Evolutionary conservation across 2,888 invertebrate species (phyloP).

Genomic region (Drosophila birchii): DNA sequence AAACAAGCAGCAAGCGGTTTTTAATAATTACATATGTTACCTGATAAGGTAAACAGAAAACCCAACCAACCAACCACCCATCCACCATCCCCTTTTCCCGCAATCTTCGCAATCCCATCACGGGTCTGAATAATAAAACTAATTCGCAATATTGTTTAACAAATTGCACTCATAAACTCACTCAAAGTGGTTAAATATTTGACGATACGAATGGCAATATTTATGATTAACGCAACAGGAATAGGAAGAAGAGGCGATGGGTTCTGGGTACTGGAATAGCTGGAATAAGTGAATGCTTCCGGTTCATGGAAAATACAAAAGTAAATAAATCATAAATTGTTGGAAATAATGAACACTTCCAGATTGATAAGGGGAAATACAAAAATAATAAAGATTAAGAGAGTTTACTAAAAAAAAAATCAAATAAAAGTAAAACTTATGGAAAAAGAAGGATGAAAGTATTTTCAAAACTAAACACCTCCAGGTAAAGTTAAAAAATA

Average conservation of each 20-base stretch:
- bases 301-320: background rate
- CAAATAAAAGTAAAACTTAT: too few relatives aligned
- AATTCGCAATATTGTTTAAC: slow-evolving; percentile 53
- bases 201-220: slow-evolving; percentile 35
- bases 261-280: background rate
- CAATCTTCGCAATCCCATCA: background rate
- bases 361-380: background rate
- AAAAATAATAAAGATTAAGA: background rate
- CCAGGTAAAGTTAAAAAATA: background rate
- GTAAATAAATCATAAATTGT: background rate
- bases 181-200: slow-evolving; percentile 40
- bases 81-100: background rate
- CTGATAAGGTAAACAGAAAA: slow-evolving; percentile 32
- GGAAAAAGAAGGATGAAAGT: too few relatives aligned
- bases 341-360: background rate
- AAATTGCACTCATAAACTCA: slow-evolving; percentile 47
- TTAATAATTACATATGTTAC: slow-evolving; percentile 51
- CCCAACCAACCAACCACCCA: background rate
- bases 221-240: slow-evolving; percentile 21
- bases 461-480: too few relatives aligned
- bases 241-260: slow-evolving; percentile 1
- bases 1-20: slow-evolving; percentile 12
- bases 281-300: slow-evolving; percentile 5
- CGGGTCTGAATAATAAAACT: slow-evolving; percentile 44
- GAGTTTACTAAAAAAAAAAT: too few relatives aligned